Evolutionary conservation across 2,797 vertebrate genomes (phyloP).

Genomic region (Enteromius mattozi): DNA sequence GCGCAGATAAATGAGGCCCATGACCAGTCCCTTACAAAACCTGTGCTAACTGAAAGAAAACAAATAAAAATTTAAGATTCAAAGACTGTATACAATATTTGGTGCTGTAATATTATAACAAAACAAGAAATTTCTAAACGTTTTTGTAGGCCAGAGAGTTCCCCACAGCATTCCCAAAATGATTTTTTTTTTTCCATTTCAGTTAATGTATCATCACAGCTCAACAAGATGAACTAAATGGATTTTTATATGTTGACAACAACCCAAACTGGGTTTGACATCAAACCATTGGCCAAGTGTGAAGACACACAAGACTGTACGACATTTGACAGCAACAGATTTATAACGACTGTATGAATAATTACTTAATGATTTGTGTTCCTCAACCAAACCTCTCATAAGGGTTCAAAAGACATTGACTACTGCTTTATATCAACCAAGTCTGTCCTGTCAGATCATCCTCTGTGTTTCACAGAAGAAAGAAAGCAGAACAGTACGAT

Average conservation of each 20-base stretch:
- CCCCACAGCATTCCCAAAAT: neutral
- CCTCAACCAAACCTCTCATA: neutral
- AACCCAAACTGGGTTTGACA: neutral
- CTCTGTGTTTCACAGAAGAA: neutral
- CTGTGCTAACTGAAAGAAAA: neutral
- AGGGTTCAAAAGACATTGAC: neutral
- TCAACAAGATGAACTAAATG: neutral
- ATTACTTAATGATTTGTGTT: neutral
- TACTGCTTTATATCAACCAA: neutral
- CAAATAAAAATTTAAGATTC: neutral
- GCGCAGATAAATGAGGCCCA: neutral
- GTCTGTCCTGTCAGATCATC: neutral
- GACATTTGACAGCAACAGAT: neutral
- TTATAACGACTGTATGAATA: neutral
- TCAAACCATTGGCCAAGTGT: neutral
- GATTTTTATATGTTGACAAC: neutral
- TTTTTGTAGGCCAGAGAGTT: neutral
- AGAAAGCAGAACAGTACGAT: neutral
- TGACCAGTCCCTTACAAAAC: neutral
- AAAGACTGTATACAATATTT: neutral
- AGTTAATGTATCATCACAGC: neutral
- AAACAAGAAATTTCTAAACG: too few species aligned
- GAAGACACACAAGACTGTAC: neutral
- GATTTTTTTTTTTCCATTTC: neutral
- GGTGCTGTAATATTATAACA: neutral